Conservation (phyloP, 2,888 invertebrate genomes). For the Lycophotia porphyrea region DNA sequence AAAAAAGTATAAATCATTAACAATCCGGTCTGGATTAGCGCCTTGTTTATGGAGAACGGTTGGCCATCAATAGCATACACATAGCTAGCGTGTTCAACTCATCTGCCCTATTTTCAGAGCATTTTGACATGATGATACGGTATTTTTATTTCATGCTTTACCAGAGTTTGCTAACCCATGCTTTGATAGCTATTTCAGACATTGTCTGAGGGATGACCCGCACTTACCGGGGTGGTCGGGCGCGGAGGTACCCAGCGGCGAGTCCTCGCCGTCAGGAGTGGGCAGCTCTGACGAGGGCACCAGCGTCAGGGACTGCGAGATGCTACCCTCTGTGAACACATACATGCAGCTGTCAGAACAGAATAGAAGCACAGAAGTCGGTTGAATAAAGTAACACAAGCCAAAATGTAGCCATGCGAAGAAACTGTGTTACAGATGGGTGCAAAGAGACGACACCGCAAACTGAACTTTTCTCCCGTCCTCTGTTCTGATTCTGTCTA, state of each 20-base stretch:
- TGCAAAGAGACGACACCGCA: neutral
- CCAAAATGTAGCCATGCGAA: neutral
- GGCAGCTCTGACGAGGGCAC: slow-evolving; percentile 82
- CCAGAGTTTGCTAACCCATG: neutral
- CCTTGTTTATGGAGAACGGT: neutral
- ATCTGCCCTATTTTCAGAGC: neutral
- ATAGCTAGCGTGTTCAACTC: neutral
- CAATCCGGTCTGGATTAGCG: neutral
- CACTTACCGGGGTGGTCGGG: slow-evolving; percentile 77
- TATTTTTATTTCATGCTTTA: neutral
- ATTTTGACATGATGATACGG: neutral
- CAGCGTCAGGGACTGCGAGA: slow-evolving; percentile 79
- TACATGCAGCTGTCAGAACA: neutral
- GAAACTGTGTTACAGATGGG: neutral
- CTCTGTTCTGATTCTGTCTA: neutral
- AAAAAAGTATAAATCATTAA: neutral
- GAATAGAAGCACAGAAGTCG: neutral
- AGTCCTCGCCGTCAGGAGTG: slow-evolving; percentile 81
- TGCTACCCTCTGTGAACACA: slow-evolving; percentile 74
- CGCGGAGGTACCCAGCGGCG: slow-evolving; percentile 70
- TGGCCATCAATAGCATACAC: neutral
- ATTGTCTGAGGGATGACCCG: neutral
- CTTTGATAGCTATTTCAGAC: neutral
- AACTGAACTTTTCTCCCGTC: neutral
- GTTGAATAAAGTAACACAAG: neutral